Evolutionary conservation across 2,888 invertebrate species (phyloP), one percentile per base, ranked within the genome.

Genomic region (Conchocele bisecta): DNA sequence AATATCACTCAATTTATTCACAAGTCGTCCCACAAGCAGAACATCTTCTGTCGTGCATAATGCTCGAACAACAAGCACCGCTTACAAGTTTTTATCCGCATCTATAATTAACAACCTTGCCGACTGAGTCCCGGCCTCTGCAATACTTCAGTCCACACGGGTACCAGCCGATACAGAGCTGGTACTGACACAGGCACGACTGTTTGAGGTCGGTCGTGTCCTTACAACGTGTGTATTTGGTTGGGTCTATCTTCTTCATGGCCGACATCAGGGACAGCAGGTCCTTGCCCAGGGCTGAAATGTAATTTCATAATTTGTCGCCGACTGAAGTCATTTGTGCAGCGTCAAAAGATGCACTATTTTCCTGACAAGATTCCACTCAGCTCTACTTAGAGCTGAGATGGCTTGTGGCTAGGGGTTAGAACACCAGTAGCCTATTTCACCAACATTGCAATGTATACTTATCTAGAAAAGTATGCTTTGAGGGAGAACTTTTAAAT

Each of bases 11-110:
- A 2, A 24, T n/a, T 22, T 13, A 22, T 22, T 61, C 39, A 83
- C 44, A 78, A 64, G 53, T 88, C 88, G 75, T 92, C 91, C 91
- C 91, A 92, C 76, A 96, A 92, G 92, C 96, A 96, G 86, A 94
- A 93, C 89, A 95, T 95, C 89, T 97, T 96, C 91, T 95, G 95
- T 79, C 94, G 93, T 73, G 96, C 96, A 91, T 95, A 96, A 92
- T 95, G 97, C 83, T 95, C 94, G 92, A 97, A 97, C 81, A 95
- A 94, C 91, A 96, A 95, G 92, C 97, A 97, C 90, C 96, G 95
- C 86, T 95, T 94, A 91, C 98, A 98, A 0, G 98, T 98, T 92
- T 97, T 97, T 89, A 98, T 98, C 98, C 98, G 91, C 98, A 98
- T 58, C 98, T 93, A 92, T 97, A 98, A 58, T 93, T 93, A 82